Evolutionary conservation across 2,888 invertebrate genomes (phyloP).

Genomic region (Drosophila testacea): DNA sequence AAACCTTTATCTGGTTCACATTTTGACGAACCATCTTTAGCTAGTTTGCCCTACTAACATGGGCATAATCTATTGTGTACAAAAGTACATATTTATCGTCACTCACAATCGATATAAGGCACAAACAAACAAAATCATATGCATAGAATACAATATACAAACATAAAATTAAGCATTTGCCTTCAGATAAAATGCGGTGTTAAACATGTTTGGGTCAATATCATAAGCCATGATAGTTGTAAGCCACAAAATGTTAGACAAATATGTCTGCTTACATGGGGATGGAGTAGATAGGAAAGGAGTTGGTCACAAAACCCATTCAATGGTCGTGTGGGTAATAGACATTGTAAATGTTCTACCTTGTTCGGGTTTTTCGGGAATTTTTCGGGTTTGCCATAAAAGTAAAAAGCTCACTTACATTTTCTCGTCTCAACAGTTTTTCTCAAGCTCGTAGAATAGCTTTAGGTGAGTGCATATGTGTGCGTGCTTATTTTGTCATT

Average conservation of each 20-base stretch:
- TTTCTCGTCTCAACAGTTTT: conserved; percentile 62
- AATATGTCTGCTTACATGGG: conserved; percentile 55
- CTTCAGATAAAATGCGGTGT: conserved; percentile 67
- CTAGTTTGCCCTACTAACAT: neutral
- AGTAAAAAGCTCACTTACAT: conserved; percentile 70
- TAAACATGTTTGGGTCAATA: conserved; percentile 81
- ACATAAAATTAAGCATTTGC: conserved; percentile 59
- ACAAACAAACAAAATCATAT: conserved; percentile 22
- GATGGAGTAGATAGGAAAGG: conserved; percentile 3
- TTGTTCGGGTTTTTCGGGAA: conserved; percentile 26
- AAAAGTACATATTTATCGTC: conserved; percentile 62
- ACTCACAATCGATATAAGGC: conserved; percentile 34
- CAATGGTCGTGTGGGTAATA: conserved; percentile 50
- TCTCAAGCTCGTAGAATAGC: conserved; percentile 18
- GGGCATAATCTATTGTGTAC: conserved; percentile 30
- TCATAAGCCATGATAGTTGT: conserved; percentile 81
- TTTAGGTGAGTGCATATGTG: conserved; percentile 5
- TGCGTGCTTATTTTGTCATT: conserved; percentile 65
- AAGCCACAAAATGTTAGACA: conserved; percentile 79
- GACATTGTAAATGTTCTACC: conserved; percentile 51
- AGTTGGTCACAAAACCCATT: conserved; percentile 53
- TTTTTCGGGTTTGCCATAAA: conserved; percentile 54
- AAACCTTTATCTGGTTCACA: too few relatives aligned
- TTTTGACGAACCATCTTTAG: neutral
- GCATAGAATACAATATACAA: conserved; percentile 31